Percentiles rank a stretch among this genome's conserved stretches.
Evolutionary conservation across 2,888 invertebrate genomes (phyloP).

Genomic region (Eupithecia subfuscata): DNA sequence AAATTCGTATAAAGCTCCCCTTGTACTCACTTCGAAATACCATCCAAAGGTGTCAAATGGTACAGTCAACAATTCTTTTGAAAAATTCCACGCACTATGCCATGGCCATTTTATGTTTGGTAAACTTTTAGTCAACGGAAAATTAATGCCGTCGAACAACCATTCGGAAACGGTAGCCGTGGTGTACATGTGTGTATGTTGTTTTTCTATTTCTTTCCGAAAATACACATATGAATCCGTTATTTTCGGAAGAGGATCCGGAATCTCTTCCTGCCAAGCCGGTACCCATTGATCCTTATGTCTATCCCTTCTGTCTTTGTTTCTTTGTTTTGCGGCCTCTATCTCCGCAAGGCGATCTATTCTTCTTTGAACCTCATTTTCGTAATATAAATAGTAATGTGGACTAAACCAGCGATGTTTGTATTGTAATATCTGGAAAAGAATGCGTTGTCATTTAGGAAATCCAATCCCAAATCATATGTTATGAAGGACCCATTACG

Average conservation of each 20-base stretch:
- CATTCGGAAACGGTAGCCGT: background rate
- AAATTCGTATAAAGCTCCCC: background rate
- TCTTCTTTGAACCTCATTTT: background rate
- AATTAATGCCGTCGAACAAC: background rate
- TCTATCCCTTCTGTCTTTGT: background rate
- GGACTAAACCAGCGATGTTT: conserved; percentile 1
- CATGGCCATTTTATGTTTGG: background rate
- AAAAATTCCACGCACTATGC: background rate
- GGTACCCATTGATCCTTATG: background rate
- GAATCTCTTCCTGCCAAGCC: background rate
- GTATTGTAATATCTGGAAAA: background rate
- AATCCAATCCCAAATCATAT: too few relatives aligned
- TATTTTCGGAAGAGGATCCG: background rate
- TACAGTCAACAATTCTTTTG: background rate
- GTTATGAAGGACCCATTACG: too few relatives aligned
- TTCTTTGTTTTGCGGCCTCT: background rate
- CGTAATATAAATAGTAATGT: background rate
- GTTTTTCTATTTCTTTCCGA: background rate
- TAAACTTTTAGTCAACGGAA: background rate
- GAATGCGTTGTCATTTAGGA: too few relatives aligned
- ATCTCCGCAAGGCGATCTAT: background rate
- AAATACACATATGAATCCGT: background rate
- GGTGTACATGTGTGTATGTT: background rate
- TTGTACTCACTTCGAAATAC: background rate
- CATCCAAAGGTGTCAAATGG: background rate